Conservation (phyloP, 2,113 vertebrate genomes). For the Pavo muticus region DNA sequence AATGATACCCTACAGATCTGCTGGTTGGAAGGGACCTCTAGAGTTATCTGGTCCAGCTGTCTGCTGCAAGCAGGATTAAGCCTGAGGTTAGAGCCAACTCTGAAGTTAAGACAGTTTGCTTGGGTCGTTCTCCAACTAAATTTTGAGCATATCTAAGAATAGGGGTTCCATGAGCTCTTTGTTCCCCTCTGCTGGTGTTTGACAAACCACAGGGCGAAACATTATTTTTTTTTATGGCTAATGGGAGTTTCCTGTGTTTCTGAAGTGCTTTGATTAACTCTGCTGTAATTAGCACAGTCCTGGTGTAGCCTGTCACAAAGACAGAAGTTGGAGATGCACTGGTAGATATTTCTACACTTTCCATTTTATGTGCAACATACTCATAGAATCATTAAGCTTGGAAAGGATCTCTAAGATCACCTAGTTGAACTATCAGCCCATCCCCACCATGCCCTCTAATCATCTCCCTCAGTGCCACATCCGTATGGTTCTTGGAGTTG, state of each 20-base stretch:
- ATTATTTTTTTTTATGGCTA: not conserved
- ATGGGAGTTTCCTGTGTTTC: not conserved
- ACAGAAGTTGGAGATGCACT: not conserved
- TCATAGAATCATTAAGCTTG: too few relatives aligned
- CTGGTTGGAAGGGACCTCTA: not conserved
- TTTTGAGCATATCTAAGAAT: not conserved
- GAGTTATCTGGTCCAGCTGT: not conserved
- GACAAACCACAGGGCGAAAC: not conserved
- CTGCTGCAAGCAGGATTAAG: not conserved
- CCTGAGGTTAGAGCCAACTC: not conserved
- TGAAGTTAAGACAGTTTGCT: not conserved
- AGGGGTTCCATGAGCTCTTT: accelerated
- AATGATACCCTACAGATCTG: not conserved
- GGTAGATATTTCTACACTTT: not conserved
- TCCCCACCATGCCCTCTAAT: too few relatives aligned
- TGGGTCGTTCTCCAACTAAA: not conserved
- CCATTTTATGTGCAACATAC: not conserved
- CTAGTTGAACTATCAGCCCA: too few relatives aligned
- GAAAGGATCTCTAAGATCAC: too few relatives aligned
- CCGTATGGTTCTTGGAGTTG: too few relatives aligned
- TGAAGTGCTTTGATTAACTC: not conserved
- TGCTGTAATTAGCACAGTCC: not conserved
- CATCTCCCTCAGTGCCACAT: too few relatives aligned
- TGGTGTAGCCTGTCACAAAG: not conserved
- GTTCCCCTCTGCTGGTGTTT: not conserved